These are phyloP conservation scores for Yponomeuta plumbellus DNA, from an alignment of 2,888 invertebrate genomes.

Conservation along the genomic window DNA sequence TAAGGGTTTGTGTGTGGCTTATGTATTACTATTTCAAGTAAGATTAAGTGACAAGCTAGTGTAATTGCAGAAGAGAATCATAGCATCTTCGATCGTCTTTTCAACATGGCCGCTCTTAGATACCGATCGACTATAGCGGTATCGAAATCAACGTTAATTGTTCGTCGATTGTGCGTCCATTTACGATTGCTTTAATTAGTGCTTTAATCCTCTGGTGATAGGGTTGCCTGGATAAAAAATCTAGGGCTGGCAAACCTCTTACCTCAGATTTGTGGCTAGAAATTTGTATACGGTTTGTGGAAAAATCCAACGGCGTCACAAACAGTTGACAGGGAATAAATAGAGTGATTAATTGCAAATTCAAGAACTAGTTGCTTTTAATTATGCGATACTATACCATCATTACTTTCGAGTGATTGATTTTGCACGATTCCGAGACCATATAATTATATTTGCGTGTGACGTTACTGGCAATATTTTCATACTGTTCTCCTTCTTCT, in stretches of 20 bases:
- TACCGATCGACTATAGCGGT: constrained; percentile 57
- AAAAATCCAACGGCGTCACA: too few species aligned
- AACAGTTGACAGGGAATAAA: too few species aligned
- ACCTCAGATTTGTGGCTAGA: too few species aligned
- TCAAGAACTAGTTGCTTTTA: too few species aligned
- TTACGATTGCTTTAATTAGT: constrained; percentile 7
- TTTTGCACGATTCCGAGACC: too few species aligned
- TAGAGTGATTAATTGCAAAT: too few species aligned
- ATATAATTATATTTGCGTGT: too few species aligned
- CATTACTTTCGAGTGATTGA: too few species aligned
- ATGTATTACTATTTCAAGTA: neutral
- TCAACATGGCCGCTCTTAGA: constrained; percentile 26
- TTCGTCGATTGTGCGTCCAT: constrained; percentile 41
- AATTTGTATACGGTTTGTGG: too few species aligned
- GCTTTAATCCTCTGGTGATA: neutral
- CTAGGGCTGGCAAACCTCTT: neutral
- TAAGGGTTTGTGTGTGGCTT: neutral
- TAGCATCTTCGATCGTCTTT: neutral
- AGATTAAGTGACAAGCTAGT: neutral
- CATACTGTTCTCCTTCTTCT: too few species aligned
- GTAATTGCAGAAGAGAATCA: neutral
- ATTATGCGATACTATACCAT: too few species aligned
- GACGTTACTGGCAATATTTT: too few species aligned
- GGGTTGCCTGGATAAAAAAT: neutral
- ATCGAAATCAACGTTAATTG: constrained; percentile 66